A percentile compares a stretch with the other conserved stretches of the same genome.
Evolutionary conservation across 2,888 invertebrate genomes (phyloP).

Genomic region (Pedicia rivosa): DNA sequence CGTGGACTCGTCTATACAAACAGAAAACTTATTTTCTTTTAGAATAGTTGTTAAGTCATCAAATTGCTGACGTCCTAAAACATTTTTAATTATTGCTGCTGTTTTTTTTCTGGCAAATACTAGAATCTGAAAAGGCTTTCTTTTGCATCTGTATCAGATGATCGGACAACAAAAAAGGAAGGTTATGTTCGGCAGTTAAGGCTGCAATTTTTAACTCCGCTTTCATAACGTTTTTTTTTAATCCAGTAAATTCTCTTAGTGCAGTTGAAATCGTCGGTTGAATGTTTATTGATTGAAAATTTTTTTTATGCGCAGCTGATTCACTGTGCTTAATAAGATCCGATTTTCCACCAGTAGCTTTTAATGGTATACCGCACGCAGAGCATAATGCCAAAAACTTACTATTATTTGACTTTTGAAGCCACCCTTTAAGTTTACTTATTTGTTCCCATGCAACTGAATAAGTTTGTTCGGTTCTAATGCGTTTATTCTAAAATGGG

Average conservation of each 20-base stretch:
- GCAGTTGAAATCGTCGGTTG: not conserved
- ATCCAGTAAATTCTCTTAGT: not conserved
- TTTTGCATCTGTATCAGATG: not conserved
- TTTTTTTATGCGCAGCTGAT: too few species aligned
- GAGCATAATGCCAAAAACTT: too few species aligned
- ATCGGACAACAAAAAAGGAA: not conserved
- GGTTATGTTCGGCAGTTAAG: not conserved
- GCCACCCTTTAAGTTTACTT: too few species aligned
- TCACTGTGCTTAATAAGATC: too few species aligned
- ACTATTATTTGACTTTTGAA: too few species aligned
- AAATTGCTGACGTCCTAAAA: not conserved
- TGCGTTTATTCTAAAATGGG: too few species aligned
- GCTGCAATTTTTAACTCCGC: not conserved
- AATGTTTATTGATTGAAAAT: too few species aligned
- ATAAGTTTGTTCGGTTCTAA: too few species aligned
- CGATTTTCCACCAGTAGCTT: too few species aligned
- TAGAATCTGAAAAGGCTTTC: not conserved
- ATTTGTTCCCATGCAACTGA: too few species aligned
- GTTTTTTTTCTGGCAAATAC: not conserved
- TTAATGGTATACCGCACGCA: too few species aligned
- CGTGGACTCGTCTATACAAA: slow-evolving; percentile 16
- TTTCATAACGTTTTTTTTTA: not conserved
- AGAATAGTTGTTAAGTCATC: not conserved
- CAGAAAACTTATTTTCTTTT: slow-evolving; percentile 1
- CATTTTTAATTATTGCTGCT: not conserved